Evolutionary conservation across 2,113 vertebrate genomes (phyloP).

Genomic region (Pycnonotus jocosus): DNA sequence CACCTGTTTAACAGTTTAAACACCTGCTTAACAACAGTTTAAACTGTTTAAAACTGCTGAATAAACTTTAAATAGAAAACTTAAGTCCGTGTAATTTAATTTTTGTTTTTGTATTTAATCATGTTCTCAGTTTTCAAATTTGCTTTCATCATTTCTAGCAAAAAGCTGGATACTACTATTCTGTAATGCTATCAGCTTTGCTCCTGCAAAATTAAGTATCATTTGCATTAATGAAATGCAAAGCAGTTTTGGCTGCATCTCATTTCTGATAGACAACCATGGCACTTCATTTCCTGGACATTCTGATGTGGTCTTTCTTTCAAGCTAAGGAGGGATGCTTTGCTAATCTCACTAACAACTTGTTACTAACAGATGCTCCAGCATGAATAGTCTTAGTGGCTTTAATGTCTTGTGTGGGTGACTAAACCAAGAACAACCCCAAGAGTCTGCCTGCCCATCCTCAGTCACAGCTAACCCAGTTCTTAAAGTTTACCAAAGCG

Average conservation of each 20-base stretch:
- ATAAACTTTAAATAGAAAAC: neutral
- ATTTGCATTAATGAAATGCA: neutral
- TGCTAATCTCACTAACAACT: conserved; percentile 72
- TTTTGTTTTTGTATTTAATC: neutral
- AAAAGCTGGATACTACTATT: neutral
- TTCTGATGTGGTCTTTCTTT: conserved; percentile 75
- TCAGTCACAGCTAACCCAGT: conserved; percentile 77
- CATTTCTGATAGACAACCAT: rapidly evolving
- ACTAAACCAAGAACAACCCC: conserved; percentile 69
- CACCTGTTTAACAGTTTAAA: too few species aligned
- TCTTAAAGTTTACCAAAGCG: conserved; percentile 78
- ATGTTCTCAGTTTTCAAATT: neutral
- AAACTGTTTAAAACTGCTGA: neutral
- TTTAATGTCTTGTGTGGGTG: conserved; percentile 65
- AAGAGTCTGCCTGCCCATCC: conserved; percentile 76
- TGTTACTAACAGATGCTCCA: conserved; percentile 61
- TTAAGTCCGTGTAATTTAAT: neutral
- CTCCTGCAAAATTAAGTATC: neutral
- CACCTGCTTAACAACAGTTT: too few species aligned
- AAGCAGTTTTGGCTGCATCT: neutral
- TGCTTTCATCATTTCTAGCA: neutral
- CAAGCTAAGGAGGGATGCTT: conserved; percentile 71
- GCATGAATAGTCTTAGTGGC: conserved; percentile 68
- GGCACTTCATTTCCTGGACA: neutral
- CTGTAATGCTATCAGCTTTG: neutral